phyloP scores from a whole-genome alignment of 2,797 vertebrate species.

The Typhlichthys eigenmanni region DNA sequence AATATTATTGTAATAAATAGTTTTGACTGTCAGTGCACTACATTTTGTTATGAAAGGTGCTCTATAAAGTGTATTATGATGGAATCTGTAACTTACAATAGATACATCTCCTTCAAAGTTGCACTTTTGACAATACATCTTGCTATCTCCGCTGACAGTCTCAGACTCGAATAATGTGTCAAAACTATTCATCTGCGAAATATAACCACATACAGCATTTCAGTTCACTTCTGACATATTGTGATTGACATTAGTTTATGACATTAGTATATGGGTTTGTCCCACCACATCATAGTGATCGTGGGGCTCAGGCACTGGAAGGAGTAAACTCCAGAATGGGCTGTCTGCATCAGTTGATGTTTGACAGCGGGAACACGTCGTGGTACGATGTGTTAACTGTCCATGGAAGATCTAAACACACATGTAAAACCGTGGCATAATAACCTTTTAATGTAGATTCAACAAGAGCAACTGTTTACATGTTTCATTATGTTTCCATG shows the following conservation, averaged over 20 bases:
- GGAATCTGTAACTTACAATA: slow-evolving; percentile 55
- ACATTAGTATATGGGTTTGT: background rate
- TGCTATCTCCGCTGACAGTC: slow-evolving; percentile 52
- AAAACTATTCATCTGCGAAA: slow-evolving; percentile 43
- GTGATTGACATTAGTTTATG: no score
- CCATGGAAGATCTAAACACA: slow-evolving; percentile 65
- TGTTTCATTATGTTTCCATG: background rate
- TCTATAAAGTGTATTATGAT: no score
- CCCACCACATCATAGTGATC: slow-evolving; percentile 59
- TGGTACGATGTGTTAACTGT: slow-evolving; percentile 35
- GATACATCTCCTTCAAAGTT: slow-evolving; percentile 59
- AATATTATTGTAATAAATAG: no score
- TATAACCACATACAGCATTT: background rate
- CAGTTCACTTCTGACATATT: background rate
- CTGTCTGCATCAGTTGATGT: background rate
- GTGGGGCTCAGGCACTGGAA: slow-evolving; percentile 38
- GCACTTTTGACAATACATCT: slow-evolving; percentile 71
- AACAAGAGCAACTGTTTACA: background rate
- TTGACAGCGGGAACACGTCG: slow-evolving; percentile 16
- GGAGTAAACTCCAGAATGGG: slow-evolving; percentile 61
- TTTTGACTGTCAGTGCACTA: no score
- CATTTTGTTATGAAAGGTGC: no score
- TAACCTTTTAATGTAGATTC: background rate
- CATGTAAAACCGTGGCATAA: background rate
- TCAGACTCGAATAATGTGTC: slow-evolving; percentile 34